Evolutionary conservation across 2,113 vertebrate genomes (phyloP).

Genomic region (Anas platyrhynchos): DNA sequence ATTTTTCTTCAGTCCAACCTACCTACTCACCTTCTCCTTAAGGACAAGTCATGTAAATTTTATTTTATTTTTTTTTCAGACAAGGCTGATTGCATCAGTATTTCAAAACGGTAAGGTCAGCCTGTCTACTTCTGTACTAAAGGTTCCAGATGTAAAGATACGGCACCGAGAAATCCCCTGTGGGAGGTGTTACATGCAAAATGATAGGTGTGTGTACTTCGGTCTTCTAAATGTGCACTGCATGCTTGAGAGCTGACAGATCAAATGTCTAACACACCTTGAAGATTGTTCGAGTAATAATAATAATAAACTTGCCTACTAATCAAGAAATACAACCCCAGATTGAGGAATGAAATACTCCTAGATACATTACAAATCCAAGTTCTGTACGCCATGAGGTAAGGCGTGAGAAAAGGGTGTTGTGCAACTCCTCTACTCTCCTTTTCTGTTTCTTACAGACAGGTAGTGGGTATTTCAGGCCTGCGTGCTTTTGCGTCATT

Average conservation of each 20-base stretch:
- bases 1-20: neutral
- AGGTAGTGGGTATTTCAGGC: neutral
- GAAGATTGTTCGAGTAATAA: neutral
- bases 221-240: neutral
- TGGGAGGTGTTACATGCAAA: neutral
- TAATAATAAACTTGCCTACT: neutral
- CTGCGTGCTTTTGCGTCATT: neutral
- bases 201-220: neutral
- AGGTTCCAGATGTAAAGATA: conserved; percentile 23
- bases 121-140: neutral
- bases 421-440: neutral
- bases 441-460: neutral
- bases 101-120: neutral
- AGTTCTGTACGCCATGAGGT: neutral
- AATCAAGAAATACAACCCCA: neutral
- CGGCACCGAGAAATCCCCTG: neutral
- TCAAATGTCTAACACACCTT: conserved; percentile 20
- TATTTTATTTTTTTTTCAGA: neutral
- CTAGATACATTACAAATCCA: neutral
- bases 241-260: neutral
- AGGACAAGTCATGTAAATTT: neutral
- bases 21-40: neutral
- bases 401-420: neutral
- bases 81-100: neutral
- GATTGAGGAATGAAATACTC: neutral